phyloP scores from a whole-genome alignment of 2,113 vertebrate species.

The Xenus cinereus region DNA sequence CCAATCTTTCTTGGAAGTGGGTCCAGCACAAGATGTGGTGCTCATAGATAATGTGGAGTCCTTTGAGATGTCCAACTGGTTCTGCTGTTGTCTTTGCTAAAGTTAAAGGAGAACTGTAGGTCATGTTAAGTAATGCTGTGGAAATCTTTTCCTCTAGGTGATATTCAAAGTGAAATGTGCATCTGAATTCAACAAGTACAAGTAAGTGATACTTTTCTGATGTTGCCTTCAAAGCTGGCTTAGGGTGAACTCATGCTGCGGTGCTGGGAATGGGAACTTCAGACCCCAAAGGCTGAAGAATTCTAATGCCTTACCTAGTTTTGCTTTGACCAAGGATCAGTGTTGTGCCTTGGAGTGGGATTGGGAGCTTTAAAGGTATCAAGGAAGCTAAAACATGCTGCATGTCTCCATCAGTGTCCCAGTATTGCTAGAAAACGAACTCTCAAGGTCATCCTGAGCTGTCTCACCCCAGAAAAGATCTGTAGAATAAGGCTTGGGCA shows the following conservation, averaged over 20 bases:
- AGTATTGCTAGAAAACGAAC: not conserved
- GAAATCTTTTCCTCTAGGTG: slow-evolving; percentile 75
- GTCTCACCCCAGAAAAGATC: not conserved
- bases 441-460: not conserved
- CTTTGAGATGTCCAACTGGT: not conserved
- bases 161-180: slow-evolving; percentile 97
- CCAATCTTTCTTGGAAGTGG: not conserved
- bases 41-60: not conserved
- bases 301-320: not conserved
- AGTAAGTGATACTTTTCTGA: slow-evolving; percentile 79
- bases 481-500: not conserved
- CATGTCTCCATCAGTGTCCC: not conserved
- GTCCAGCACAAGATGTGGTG: not conserved
- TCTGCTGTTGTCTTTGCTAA: not conserved
- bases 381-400: not conserved
- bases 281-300: not conserved
- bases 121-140: not conserved
- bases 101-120: not conserved
- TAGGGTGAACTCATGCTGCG: not conserved
- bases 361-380: not conserved
- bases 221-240: not conserved
- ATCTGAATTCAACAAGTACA: slow-evolving; percentile 95
- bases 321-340: not conserved
- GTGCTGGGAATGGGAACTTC: not conserved
- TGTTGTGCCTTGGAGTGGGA: not conserved